Percentiles rank a stretch among this genome's conserved stretches.
phyloP scores from a whole-genome alignment of 2,797 vertebrate genomes.

The Cynopterus sphinx region DNA sequence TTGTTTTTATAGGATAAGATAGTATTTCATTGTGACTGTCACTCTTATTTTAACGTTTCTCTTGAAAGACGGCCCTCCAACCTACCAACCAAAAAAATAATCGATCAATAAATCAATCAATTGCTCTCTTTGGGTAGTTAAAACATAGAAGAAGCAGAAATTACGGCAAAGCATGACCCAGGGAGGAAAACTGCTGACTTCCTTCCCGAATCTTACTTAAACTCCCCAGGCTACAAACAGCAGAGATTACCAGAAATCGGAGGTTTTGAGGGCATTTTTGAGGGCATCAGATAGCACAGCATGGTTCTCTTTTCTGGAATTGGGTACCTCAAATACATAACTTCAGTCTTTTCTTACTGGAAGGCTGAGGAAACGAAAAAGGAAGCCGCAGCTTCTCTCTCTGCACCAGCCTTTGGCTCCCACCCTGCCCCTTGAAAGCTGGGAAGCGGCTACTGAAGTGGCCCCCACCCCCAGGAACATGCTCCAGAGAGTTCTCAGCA shows the following conservation, averaged over 20 bases:
- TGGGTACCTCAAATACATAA: not conserved
- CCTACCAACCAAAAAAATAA: not conserved
- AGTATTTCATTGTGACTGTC: not conserved
- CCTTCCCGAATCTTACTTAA: not conserved
- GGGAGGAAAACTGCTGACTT: not conserved
- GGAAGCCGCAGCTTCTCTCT: not conserved
- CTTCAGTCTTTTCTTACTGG: not conserved
- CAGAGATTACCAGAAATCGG: not conserved
- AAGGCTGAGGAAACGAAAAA: conserved; percentile 30
- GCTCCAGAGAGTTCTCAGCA: not conserved
- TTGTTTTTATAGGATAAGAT: conserved; percentile 47
- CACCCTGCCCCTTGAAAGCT: not conserved
- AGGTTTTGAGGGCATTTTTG: not conserved
- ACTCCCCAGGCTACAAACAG: not conserved
- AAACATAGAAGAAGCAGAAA: conserved; percentile 31
- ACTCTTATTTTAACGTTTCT: conserved; percentile 38
- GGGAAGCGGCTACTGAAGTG: not conserved
- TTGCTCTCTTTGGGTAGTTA: conserved; percentile 4
- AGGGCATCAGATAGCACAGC: not conserved
- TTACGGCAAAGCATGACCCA: not conserved
- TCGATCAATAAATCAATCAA: not conserved
- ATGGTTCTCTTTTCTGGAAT: conserved; percentile 44
- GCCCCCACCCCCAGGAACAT: not conserved
- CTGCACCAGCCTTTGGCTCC: not conserved
- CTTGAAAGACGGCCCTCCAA: conserved; percentile 49